phyloP scores from a whole-genome alignment of 1,140 invertebrate genomes.

The Pseudoatta argentina region DNA sequence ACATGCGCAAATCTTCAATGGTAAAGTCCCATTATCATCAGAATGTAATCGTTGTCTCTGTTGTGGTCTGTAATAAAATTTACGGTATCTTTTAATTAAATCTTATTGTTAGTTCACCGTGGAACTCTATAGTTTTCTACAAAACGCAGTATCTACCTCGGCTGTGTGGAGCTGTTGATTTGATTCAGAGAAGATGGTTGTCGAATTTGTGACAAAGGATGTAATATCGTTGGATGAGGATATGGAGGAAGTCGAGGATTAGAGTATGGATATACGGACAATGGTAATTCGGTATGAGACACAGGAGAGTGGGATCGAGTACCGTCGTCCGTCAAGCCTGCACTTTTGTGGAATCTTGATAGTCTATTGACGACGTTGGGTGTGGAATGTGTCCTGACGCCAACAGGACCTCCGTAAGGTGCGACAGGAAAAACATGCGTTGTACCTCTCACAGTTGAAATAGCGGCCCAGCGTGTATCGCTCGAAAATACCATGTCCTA shows the following conservation, averaged over 20 bases:
- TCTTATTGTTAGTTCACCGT: constrained; percentile 4
- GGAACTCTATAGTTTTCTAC: not conserved
- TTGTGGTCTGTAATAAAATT: constrained; percentile 76
- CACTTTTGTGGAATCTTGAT: constrained; percentile 97
- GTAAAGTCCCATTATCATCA: constrained; percentile 88
- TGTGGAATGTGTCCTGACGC: constrained; percentile 96
- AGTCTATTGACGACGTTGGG: constrained; percentile 97
- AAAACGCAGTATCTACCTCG: constrained; percentile 81
- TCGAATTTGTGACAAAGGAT: constrained; percentile 94
- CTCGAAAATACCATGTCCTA: constrained; percentile 95
- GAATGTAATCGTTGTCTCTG: constrained; percentile 89
- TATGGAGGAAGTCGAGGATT: constrained; percentile 96
- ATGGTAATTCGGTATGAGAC: constrained; percentile 86
- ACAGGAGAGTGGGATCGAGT: constrained; percentile 92
- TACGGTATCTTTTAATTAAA: constrained; percentile 27
- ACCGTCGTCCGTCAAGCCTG: constrained; percentile 93
- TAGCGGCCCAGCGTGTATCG: constrained; percentile 98
- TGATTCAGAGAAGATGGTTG: constrained; percentile 89
- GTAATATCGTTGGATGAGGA: constrained; percentile 92
- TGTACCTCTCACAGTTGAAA: constrained; percentile 97
- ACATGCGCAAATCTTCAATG: constrained; percentile 91
- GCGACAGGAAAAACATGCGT: constrained; percentile 99
- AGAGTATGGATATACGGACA: constrained; percentile 91
- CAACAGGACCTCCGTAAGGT: constrained; percentile 97
- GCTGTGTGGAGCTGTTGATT: constrained; percentile 85